These are phyloP conservation scores for Melitaea athalia DNA, from an alignment of 2,888 invertebrate species.

Conservation along the genomic window DNA sequence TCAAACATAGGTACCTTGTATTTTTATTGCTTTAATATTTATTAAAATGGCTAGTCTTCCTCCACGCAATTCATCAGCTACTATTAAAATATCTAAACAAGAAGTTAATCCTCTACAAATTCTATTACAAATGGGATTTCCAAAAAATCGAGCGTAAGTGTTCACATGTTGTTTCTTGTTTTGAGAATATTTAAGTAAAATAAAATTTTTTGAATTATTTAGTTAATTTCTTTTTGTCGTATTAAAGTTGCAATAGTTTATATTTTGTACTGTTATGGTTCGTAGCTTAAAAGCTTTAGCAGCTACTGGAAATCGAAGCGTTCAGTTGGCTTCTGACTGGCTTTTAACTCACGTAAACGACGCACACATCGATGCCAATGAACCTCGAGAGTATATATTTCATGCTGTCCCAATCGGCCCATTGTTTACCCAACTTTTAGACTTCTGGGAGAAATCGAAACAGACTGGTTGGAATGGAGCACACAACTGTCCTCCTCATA, in stretches of 20 bases:
- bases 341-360: constrained; percentile 94
- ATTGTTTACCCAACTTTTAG: constrained; percentile 86
- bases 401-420: constrained; percentile 93
- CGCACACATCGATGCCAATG: constrained; percentile 87
- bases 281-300: constrained; percentile 93
- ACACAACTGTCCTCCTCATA: constrained; percentile 94
- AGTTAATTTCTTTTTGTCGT: neutral
- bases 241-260: neutral
- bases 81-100: constrained; percentile 87
- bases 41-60: constrained; percentile 88
- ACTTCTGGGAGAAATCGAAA: constrained; percentile 90
- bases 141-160: constrained; percentile 93
- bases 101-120: constrained; percentile 90
- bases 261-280: constrained; percentile 31
- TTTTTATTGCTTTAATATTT: neutral
- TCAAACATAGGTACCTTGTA: no score
- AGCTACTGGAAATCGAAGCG: constrained; percentile 93
- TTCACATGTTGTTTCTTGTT: neutral
- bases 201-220: constrained; percentile 2
- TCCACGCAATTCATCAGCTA: constrained; percentile 86
- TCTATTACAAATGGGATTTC: constrained; percentile 93
- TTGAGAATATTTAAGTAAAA: neutral
- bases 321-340: constrained; percentile 95
- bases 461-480: constrained; percentile 93
- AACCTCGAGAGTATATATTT: constrained; percentile 92